Base-by-base conservation (phyloP, 2,113 vertebrate genomes). In the Indicator maculatus region DNA sequence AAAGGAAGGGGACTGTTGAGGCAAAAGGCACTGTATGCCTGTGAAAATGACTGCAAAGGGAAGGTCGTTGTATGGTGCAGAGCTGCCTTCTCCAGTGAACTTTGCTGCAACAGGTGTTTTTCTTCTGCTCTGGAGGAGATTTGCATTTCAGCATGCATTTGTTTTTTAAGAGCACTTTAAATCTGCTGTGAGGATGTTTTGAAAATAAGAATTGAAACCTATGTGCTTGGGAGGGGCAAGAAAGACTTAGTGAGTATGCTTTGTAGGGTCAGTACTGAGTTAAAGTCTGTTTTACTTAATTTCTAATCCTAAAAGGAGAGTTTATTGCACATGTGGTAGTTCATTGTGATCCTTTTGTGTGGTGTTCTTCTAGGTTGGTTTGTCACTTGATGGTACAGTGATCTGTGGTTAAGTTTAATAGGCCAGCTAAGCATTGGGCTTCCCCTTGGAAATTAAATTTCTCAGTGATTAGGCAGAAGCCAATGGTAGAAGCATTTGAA, bases 381-480 rank as follows among this genome's bases (percentile, higher is more conserved):
- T 95, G 90, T 93, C 52, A 45, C 84, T 92, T 78, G 74, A 33
- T 41, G 82, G 70, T 93, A n/a, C 56, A 59, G 8, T 71, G 86
- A 65, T 70, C 70, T 83, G 55, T 79, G 80, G 50, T 94, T 60
- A 56, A 2, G 5, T 74, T 83, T 87, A 78, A 19, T 33, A 64
- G 52, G 58, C 38, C 44, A 38, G 63, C 67, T 66, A 28, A 59
- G 67, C 60, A 90, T 79, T 75, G 84, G 93, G 38, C 36, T 96
- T 95, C 73, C 90, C 93, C 94, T 63, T 89, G 92, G 92, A 92
- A 90, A 90, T 90, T 64, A 66, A 75, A 76, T 65, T 79, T 95
- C 71, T 95, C 45, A 47, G 3, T 76, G 24, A 23, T 89, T 73
- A 65, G 76, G 86, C 70, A 36, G 63, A 93, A 75, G 45, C 79